Conservation (phyloP, 2,797 vertebrate species). For the Myioborus melanocephalus region DNA sequence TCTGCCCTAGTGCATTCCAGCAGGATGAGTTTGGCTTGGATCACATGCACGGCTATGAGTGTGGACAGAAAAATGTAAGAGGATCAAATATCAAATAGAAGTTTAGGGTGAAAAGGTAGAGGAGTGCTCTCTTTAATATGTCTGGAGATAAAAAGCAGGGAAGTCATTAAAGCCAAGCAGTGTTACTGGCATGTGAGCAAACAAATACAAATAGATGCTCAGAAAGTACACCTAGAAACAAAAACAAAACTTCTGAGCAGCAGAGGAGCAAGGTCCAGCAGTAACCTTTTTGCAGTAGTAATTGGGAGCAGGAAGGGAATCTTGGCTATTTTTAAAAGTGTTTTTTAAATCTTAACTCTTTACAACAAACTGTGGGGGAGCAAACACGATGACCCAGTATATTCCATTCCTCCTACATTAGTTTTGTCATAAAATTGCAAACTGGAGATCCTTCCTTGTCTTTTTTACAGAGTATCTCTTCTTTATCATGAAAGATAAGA, state of each 20-base stretch:
- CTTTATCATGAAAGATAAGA: neutral
- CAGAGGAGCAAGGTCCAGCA: neutral
- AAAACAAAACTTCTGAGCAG: neutral
- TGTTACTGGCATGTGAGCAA: neutral
- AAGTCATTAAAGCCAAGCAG: neutral
- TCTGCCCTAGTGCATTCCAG: neutral
- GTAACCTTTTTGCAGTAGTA: neutral
- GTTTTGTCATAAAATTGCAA: neutral
- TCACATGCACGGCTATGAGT: neutral
- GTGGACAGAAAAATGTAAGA: neutral
- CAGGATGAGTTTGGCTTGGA: neutral
- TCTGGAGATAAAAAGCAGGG: neutral
- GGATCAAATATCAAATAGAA: neutral
- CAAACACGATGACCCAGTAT: neutral
- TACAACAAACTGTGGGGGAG: neutral
- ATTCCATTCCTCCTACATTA: neutral
- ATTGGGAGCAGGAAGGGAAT: neutral
- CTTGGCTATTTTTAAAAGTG: neutral
- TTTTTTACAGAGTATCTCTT: neutral
- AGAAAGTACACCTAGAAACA: neutral
- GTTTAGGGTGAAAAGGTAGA: neutral
- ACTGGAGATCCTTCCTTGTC: neutral
- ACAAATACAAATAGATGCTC: neutral
- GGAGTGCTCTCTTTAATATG: neutral
- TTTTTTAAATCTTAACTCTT: neutral